These are phyloP conservation scores for Micromys minutus DNA, from an alignment of 2,113 vertebrate species.

Conservation along the genomic window DNA sequence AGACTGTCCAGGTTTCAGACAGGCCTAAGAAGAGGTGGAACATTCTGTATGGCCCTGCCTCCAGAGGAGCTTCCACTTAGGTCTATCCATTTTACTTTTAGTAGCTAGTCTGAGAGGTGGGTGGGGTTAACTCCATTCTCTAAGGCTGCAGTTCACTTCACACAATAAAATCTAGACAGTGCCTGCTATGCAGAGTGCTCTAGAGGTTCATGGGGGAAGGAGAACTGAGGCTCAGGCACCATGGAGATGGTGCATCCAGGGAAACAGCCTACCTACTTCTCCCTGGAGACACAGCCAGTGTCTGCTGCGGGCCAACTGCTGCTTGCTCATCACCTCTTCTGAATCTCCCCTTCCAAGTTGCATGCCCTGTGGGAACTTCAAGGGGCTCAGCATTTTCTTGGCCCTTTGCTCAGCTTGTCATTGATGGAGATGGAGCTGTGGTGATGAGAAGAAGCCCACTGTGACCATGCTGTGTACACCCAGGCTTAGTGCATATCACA, in stretches of 20 bases:
- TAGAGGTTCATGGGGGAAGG: rapidly evolving
- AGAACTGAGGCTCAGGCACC: no score
- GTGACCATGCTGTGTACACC: not conserved
- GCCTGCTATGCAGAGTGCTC: no score
- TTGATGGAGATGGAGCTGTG: rapidly evolving
- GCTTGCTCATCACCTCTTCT: not conserved
- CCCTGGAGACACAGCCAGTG: no score
- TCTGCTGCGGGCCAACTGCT: not conserved
- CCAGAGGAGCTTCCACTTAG: no score
- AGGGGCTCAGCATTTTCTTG: not conserved
- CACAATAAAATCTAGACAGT: not conserved
- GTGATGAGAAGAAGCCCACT: not conserved
- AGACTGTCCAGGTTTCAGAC: not conserved
- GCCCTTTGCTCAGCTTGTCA: no score
- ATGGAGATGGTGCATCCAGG: not conserved
- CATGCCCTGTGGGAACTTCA: not conserved
- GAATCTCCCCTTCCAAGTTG: not conserved
- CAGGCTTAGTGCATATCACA: no score
- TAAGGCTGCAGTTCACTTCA: not conserved
- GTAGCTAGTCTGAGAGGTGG: not conserved
- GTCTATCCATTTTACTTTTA: not conserved
- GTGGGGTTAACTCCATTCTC: not conserved
- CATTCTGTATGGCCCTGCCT: not conserved
- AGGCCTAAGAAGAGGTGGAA: not conserved
- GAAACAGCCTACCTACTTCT: no score